phyloP scores from a whole-genome alignment of 2,113 vertebrate species.

The Heterocephalus glaber region DNA sequence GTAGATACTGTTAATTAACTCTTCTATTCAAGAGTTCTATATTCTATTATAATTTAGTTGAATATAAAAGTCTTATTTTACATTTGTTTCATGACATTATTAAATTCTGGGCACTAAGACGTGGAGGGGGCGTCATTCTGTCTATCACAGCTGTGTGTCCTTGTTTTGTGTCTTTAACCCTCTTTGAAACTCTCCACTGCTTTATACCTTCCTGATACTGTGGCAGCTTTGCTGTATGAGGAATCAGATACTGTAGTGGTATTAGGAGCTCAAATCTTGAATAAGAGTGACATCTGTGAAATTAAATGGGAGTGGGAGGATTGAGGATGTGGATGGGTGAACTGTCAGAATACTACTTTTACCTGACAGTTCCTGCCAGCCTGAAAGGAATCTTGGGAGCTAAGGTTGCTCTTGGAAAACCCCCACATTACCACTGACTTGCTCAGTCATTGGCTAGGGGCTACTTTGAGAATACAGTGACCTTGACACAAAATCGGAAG shows the following conservation, averaged over 20 bases:
- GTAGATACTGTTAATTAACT: background rate
- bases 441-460: background rate
- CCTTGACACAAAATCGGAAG: background rate
- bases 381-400: background rate
- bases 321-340: accelerated
- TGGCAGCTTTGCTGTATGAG: background rate
- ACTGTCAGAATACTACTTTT: background rate
- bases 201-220: background rate
- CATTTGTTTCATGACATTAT: background rate
- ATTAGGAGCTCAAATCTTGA: background rate
- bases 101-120: background rate
- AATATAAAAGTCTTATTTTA: background rate
- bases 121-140: background rate
- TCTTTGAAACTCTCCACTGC: background rate
- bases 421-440: background rate
- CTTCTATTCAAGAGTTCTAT: conserved; percentile 17
- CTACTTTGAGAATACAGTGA: background rate
- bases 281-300: background rate
- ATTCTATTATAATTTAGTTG: conserved; percentile 8
- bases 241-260: background rate
- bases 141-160: background rate
- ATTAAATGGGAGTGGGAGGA: background rate
- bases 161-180: background rate
- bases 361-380: background rate
- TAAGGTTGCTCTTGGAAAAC: background rate